Conservation (phyloP, 2,888 invertebrate genomes). For the Cecidostiba fungosa region DNA sequence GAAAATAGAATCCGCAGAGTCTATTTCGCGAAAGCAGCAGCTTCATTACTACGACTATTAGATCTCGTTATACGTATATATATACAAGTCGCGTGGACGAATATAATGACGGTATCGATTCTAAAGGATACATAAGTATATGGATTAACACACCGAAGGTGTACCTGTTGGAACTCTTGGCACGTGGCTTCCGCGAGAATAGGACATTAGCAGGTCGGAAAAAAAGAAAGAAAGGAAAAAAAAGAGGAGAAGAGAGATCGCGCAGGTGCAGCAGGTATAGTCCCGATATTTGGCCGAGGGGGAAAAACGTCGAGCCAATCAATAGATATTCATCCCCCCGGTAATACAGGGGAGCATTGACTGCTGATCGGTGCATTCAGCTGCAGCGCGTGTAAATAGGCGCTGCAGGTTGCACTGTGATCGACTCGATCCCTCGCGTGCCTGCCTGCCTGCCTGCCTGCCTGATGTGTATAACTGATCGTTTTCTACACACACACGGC, state of each 20-base stretch:
- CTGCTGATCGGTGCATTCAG: constrained; percentile 76
- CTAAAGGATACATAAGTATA: constrained; percentile 15
- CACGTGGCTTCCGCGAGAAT: constrained; percentile 70
- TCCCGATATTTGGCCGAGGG: constrained; percentile 60
- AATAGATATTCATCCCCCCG: constrained; percentile 78
- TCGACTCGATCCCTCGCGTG: background rate
- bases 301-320: constrained; percentile 74
- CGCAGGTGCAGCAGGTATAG: constrained; percentile 64
- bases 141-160: background rate
- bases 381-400: constrained; percentile 66
- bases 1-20: background rate
- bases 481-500: constrained; percentile 21
- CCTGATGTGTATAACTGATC: constrained; percentile 4
- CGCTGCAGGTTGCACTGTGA: constrained; percentile 75
- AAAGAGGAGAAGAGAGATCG: constrained; percentile 63
- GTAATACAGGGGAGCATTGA: constrained; percentile 57
- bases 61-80: no score
- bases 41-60: no score
- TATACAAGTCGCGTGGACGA: constrained; percentile 34
- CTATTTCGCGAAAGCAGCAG: no score
- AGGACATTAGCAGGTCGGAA: constrained; percentile 57
- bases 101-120: constrained; percentile 61
- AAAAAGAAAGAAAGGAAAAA: constrained; percentile 61
- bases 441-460: background rate
- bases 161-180: constrained; percentile 71